These are phyloP conservation scores for Yoshiicerus persimilis DNA, from an alignment of 1,140 invertebrate species.

Conservation along the genomic window DNA sequence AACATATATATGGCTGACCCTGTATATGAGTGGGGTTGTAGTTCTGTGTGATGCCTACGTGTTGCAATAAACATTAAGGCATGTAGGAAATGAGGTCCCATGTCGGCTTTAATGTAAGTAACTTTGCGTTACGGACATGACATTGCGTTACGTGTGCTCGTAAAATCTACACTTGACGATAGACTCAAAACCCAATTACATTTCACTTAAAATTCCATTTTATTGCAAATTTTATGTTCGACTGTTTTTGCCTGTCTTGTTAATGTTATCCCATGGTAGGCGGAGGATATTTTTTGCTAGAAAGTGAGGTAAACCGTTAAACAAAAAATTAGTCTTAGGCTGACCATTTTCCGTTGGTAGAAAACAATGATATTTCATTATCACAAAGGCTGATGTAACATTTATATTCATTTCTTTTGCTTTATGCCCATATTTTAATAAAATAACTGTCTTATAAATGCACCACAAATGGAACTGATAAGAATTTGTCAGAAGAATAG, in stretches of 20 bases:
- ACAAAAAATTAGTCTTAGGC: not conserved
- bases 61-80: not conserved
- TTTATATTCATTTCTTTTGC: too few relatives aligned
- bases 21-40: not conserved
- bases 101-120: not conserved
- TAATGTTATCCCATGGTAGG: not conserved
- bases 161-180: conserved; percentile 20
- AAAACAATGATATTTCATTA: not conserved
- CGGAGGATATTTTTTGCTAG: not conserved
- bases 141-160: conserved; percentile 5
- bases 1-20: too few relatives aligned
- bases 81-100: not conserved
- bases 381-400: not conserved
- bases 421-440: too few relatives aligned
- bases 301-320: not conserved
- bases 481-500: too few relatives aligned
- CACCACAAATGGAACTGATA: too few relatives aligned
- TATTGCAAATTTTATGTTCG: conserved; percentile 9
- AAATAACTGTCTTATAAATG: too few relatives aligned
- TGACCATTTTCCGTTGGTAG: not conserved
- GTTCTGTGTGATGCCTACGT: not conserved
- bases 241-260: not conserved
- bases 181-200: conserved; percentile 2
- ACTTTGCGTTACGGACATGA: not conserved
- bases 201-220: conserved; percentile 19